These are phyloP conservation scores for Heliconius hortense DNA, from an alignment of 2,888 invertebrate genomes.

Conservation along the genomic window DNA sequence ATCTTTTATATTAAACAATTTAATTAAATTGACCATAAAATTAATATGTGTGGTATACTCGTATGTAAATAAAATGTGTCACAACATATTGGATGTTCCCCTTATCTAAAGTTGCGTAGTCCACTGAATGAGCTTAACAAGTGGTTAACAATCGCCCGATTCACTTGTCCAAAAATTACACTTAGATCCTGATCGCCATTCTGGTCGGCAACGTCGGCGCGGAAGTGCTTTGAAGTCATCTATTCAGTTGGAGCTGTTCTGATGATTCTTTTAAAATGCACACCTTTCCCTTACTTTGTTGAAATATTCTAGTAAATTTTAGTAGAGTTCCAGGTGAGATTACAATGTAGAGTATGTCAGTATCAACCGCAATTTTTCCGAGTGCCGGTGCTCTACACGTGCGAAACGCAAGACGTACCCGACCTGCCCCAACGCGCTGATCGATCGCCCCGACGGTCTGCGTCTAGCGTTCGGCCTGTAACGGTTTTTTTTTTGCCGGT, in stretches of 20 bases:
- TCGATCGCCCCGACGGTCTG: slow-evolving; percentile 66
- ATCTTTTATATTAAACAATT: background rate
- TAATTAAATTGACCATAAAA: slow-evolving; percentile 11
- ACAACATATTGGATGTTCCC: slow-evolving; percentile 22
- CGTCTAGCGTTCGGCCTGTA: slow-evolving; percentile 50
- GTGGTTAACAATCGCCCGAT: slow-evolving; percentile 47
- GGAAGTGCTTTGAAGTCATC: slow-evolving; percentile 42
- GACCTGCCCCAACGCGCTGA: slow-evolving; percentile 75
- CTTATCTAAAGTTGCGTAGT: slow-evolving; percentile 34
- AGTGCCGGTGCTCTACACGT: slow-evolving; percentile 43
- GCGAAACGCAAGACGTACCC: slow-evolving; percentile 51
- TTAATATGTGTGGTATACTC: background rate
- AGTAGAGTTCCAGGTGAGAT: background rate
- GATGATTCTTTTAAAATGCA: slow-evolving; percentile 29
- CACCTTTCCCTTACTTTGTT: background rate
- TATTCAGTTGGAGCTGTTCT: slow-evolving; percentile 31
- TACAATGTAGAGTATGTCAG: slow-evolving; percentile 14
- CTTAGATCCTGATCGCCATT: slow-evolving; percentile 44
- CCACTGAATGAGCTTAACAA: slow-evolving; percentile 41
- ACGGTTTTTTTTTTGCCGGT: slow-evolving; percentile 47
- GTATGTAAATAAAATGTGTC: slow-evolving; percentile 23
- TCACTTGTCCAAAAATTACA: slow-evolving; percentile 46
- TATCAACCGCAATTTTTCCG: slow-evolving; percentile 32
- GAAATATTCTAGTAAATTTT: background rate
- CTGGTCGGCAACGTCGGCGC: slow-evolving; percentile 39